Conservation (phyloP, 2,113 vertebrate genomes). For the Pholis gunnellus region DNA sequence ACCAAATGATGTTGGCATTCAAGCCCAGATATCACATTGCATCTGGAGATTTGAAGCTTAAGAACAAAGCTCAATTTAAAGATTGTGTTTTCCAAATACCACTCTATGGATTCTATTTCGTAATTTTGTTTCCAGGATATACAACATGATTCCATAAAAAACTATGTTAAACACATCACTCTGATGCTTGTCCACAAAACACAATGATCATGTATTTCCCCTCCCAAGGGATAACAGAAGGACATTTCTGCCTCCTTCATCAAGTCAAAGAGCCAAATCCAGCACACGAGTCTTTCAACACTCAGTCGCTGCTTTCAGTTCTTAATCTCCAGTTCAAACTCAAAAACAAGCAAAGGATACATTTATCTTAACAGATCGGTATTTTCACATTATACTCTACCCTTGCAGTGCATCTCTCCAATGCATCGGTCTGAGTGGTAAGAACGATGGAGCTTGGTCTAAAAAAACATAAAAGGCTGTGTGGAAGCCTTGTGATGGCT, state of each 20-base stretch:
- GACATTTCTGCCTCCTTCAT: neutral
- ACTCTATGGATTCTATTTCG: neutral
- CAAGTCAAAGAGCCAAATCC: slow-evolving; percentile 6
- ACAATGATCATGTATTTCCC: neutral
- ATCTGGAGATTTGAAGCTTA: neutral
- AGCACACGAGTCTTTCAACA: neutral
- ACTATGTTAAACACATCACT: neutral
- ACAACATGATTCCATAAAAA: neutral
- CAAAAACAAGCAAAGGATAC: neutral
- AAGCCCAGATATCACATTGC: neutral
- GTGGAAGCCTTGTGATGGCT: neutral
- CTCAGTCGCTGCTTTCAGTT: neutral
- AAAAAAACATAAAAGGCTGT: slow-evolving; percentile 22
- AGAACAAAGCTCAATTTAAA: neutral
- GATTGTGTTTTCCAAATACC: neutral
- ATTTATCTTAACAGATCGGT: neutral
- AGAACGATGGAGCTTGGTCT: neutral
- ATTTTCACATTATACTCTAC: neutral
- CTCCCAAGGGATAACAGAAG: neutral
- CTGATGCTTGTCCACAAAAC: neutral
- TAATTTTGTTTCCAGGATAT: neutral
- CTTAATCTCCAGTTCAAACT: slow-evolving; percentile 2
- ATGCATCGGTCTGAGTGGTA: neutral
- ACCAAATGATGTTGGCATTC: neutral
- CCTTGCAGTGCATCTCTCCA: neutral